phyloP scores from a whole-genome alignment of 2,113 vertebrate species.

The Megalops atlanticus region DNA sequence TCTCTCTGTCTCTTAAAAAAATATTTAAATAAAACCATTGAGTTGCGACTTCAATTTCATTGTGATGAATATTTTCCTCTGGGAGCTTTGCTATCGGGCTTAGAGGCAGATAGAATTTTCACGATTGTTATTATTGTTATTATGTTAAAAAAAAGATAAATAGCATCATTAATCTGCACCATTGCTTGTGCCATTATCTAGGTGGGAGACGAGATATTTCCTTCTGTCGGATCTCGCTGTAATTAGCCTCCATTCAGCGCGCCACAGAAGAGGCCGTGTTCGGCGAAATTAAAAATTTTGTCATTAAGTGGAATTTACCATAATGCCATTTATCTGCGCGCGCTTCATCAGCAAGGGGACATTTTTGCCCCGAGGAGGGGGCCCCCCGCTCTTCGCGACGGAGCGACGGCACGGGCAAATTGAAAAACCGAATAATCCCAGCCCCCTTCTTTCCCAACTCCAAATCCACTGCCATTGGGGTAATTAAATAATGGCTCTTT shows the following conservation, averaged over 20 bases:
- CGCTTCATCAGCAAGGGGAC: constrained; percentile 80
- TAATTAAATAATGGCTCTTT: constrained; percentile 99
- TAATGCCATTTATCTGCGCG: constrained; percentile 99
- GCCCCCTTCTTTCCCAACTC: constrained; percentile 72
- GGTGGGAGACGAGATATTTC: constrained; percentile 83
- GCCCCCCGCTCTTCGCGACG: constrained; percentile 42
- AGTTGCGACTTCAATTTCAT: constrained; percentile 98
- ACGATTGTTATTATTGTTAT: constrained; percentile 77
- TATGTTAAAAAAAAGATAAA: constrained; percentile 78
- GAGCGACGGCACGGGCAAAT: constrained; percentile 84
- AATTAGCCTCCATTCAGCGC: constrained; percentile 96
- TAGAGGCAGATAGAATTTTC: constrained; percentile 89
- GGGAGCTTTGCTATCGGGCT: constrained; percentile 85
- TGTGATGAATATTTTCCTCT: constrained; percentile 94
- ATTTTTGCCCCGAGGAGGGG: constrained; percentile 44
- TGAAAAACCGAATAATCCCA: constrained; percentile 95
- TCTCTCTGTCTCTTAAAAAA: constrained; percentile 17
- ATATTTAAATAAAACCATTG: constrained; percentile 91
- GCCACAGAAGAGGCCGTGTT: constrained; percentile 87
- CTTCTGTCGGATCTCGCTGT: constrained; percentile 91
- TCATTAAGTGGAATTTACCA: constrained; percentile 99
- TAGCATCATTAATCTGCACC: constrained; percentile 90
- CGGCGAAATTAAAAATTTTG: constrained; percentile 98
- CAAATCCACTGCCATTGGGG: constrained; percentile 92
- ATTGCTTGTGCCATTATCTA: constrained; percentile 89